Evolutionary conservation across 2,888 invertebrate genomes (phyloP).

Genomic region (Pherbina coryleti): DNA sequence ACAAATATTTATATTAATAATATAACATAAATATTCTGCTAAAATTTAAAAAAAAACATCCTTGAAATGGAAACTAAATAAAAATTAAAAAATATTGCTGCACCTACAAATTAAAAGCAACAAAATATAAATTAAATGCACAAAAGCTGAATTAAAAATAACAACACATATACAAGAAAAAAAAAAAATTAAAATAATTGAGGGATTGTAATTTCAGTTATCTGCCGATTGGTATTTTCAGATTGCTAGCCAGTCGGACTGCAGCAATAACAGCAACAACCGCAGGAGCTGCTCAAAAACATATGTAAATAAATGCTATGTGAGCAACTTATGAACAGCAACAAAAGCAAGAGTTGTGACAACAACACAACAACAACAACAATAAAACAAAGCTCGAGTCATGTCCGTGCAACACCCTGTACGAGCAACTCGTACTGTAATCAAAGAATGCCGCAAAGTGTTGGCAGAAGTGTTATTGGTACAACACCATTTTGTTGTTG

Average conservation of each 20-base stretch:
- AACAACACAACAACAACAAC: not conserved
- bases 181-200: conserved; percentile 21
- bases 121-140: not conserved
- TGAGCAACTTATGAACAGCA: not conserved
- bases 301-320: not conserved
- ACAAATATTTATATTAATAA: no score
- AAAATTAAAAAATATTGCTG: conserved; percentile 12
- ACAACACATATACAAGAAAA: not conserved
- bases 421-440: not conserved
- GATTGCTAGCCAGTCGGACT: not conserved
- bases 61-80: not conserved
- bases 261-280: not conserved
- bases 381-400: not conserved
- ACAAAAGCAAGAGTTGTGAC: not conserved
- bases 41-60: not conserved
- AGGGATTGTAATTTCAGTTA: conserved; percentile 25
- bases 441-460: conserved; percentile 8
- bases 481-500: conserved; percentile 22
- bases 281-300: not conserved
- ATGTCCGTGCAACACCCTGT: conserved; percentile 9
- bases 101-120: not conserved
- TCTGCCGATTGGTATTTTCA: conserved; percentile 21
- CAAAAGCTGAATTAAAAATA: not conserved
- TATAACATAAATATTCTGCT: not conserved
- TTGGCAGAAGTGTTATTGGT: conserved; percentile 18